A percentile compares a stretch with the other conserved stretches of the same genome.
These are phyloP conservation scores for Diglossa brunneiventris DNA, from an alignment of 2,113 vertebrate species.

Conservation along the genomic window DNA sequence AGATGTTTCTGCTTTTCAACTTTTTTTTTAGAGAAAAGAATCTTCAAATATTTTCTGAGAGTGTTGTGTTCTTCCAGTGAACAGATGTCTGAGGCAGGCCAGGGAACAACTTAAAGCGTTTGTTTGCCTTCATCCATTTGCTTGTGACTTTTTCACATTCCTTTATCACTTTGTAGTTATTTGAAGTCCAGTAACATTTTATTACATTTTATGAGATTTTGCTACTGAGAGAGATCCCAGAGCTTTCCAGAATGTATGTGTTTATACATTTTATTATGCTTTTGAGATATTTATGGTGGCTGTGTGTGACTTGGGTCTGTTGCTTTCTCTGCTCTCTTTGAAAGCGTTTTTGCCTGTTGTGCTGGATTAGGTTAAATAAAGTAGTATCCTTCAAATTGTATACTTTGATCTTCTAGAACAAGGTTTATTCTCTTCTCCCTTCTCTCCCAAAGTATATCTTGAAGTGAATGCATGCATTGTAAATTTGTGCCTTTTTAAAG, in stretches of 20 bases:
- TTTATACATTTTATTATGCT: background rate
- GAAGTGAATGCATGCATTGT: background rate
- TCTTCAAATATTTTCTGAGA: background rate
- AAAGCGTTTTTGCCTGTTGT: background rate
- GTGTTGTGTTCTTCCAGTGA: background rate
- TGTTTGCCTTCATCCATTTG: background rate
- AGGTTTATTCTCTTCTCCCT: background rate
- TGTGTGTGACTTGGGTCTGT: rapidly evolving
- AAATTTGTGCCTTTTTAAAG: background rate
- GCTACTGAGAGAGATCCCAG: background rate
- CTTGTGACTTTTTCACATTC: background rate
- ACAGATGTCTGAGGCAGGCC: background rate
- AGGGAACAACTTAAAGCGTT: background rate
- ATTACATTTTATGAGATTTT: background rate
- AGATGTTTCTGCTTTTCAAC: background rate
- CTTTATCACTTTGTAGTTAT: background rate
- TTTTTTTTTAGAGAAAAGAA: background rate
- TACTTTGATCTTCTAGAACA: background rate
- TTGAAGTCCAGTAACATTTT: background rate
- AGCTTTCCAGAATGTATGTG: background rate
- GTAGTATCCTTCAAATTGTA: background rate
- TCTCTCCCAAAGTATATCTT: background rate
- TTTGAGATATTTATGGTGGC: background rate
- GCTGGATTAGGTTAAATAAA: background rate
- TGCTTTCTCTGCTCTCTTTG: background rate